Evolutionary conservation across 2,888 invertebrate species (phyloP).

Genomic region (Mythimna lalbum): DNA sequence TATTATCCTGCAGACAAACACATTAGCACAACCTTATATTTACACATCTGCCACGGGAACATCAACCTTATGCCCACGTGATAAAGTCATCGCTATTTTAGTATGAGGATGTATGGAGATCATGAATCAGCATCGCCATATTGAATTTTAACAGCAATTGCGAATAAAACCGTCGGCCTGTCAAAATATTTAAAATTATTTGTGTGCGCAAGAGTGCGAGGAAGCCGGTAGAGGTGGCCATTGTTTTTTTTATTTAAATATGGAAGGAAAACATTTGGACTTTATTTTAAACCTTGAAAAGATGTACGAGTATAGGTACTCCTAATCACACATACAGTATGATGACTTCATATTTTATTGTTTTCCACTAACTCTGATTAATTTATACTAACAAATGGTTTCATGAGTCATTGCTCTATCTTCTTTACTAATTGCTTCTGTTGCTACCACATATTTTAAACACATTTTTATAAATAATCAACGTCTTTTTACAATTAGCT

Average conservation of each 20-base stretch:
- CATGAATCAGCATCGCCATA: conserved; percentile 70
- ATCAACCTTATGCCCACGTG: conserved; percentile 8
- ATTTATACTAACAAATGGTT: conserved; percentile 20
- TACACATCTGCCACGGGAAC: conserved; percentile 18
- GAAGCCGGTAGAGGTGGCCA: conserved; percentile 56
- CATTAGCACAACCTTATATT: conserved; percentile 49
- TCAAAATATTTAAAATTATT: conserved; percentile 76
- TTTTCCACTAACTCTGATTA: background rate
- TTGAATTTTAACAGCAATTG: conserved; percentile 71
- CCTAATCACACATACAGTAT: too few species aligned
- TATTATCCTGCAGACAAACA: conserved; percentile 61
- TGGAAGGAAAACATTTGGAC: background rate
- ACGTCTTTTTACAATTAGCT: background rate
- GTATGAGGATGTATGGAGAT: conserved; percentile 12
- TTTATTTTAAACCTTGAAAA: background rate
- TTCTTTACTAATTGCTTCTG: background rate
- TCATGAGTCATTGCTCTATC: conserved; percentile 10
- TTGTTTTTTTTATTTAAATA: conserved; percentile 44
- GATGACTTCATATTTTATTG: conserved; percentile 2
- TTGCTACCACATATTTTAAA: background rate
- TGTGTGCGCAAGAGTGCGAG: conserved; percentile 49
- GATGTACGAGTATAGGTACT: too few species aligned
- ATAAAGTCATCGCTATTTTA: conserved; percentile 8
- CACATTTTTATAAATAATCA: too few species aligned
- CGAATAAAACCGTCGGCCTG: conserved; percentile 74